Base-by-base conservation (phyloP, 1,140 invertebrate genomes). In the Drosophila triauraria region DNA sequence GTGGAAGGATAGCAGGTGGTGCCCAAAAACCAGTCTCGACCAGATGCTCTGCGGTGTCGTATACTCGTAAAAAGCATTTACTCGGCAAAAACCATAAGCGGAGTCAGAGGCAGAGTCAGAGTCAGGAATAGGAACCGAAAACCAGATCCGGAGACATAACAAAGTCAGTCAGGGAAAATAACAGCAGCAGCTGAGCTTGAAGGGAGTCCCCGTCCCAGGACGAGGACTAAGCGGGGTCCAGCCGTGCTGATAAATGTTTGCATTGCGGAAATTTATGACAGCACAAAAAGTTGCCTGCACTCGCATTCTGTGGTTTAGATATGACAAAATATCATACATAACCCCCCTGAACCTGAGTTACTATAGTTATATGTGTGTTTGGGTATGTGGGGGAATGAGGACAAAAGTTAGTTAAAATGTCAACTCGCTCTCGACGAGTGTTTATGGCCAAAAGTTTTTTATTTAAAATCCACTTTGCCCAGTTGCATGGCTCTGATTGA, bases 181-280 rank as follows among this genome's bases (percentile, higher is more conserved):
- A 50, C 54, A 65, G 17, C 64, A 51, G 42, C 64, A 75, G 69
- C 81, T 75, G 62, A 72, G 61, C 62, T 72, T 64, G 42, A 70
- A 50, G 70, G 65, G 8, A 20, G 32, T 48, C 10, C 44, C 20
- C 27, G 1, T 15, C 2, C 65, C 43, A n/a, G 25, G n/a, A 12
- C 20, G 15, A 50, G 48, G 50, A 46, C 44, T 13, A 63, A 61
- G 7, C 30, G 47, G 64, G 42, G 64, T 76, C 79, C 79, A 67
- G 70, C 51, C 80, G 44, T 46, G 72, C 83, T 88, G 84, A 87
- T 88, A 87, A 87, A 87, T 87, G 84, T 87, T 87, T 87, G 84
- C 84, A 64, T 88, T 88, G 80, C 84, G 58, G 67, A 87, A 87
- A 87, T 87, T 87, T 88, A 87, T 87, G 84, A 87, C 77, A 87